Evolutionary conservation across 2,113 vertebrate genomes (phyloP).

Genomic region (Menidia beryllina): DNA sequence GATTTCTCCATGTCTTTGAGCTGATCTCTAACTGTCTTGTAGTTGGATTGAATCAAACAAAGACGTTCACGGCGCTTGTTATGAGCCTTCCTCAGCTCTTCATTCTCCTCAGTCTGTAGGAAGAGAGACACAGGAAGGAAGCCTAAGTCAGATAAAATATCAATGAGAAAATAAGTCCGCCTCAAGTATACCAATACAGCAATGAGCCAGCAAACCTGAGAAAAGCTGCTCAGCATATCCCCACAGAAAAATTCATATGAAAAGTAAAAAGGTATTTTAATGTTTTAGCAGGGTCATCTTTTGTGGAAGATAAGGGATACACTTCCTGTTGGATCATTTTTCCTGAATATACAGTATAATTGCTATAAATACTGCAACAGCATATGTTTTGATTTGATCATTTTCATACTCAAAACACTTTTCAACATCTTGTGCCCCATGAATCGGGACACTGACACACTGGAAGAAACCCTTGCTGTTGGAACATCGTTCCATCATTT

Average conservation of each 20-base stretch:
- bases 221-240: slow-evolving; percentile 1
- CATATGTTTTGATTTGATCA: not conserved
- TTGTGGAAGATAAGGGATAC: not conserved
- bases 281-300: not conserved
- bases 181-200: slow-evolving; percentile 18
- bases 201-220: not conserved
- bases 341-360: not conserved
- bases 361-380: too few relatives aligned
- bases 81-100: slow-evolving; percentile 87
- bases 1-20: slow-evolving; percentile 87
- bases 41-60: slow-evolving; percentile 89
- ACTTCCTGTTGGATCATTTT: not conserved
- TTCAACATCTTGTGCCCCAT: too few relatives aligned
- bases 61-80: slow-evolving; percentile 85
- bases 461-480: too few relatives aligned
- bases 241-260: not conserved
- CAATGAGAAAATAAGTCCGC: not conserved
- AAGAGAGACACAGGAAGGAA: slow-evolving; percentile 23
- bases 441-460: too few relatives aligned
- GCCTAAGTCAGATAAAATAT: slow-evolving; percentile 29
- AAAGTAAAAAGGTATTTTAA: not conserved
- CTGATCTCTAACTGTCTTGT: slow-evolving; percentile 88
- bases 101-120: slow-evolving; percentile 86
- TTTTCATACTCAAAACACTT: too few relatives aligned
- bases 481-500: too few relatives aligned